Percentiles rank a stretch among this genome's conserved stretches.
These are phyloP conservation scores for Cephalopachus bancanus DNA, from an alignment of 2,797 vertebrate genomes.

Conservation along the genomic window DNA sequence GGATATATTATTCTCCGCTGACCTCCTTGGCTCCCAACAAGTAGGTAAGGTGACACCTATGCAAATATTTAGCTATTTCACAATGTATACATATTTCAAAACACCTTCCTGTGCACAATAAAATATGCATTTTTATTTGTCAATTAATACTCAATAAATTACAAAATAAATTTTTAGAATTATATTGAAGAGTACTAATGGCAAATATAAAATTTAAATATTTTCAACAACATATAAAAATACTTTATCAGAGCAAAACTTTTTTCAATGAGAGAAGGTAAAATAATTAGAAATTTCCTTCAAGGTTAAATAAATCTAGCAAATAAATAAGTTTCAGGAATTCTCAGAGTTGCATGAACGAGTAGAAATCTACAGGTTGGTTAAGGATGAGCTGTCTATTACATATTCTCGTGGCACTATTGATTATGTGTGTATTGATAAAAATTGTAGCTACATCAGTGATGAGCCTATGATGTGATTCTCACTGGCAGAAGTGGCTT, in stretches of 20 bases:
- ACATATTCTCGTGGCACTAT: conserved; percentile 74
- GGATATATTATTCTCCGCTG: no score
- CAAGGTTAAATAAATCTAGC: conserved; percentile 76
- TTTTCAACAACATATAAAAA: conserved; percentile 27
- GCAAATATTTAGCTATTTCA: neutral
- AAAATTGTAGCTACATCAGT: conserved; percentile 79
- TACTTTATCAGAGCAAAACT: conserved; percentile 28
- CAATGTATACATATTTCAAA: neutral
- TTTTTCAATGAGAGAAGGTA: conserved; percentile 56
- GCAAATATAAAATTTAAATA: neutral
- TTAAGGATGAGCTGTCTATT: neutral
- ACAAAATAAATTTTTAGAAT: neutral
- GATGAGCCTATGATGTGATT: conserved; percentile 75
- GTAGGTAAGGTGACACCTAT: neutral
- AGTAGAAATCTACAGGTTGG: conserved; percentile 33
- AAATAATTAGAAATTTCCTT: conserved; percentile 77
- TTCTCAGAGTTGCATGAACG: conserved; percentile 54
- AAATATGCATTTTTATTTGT: neutral
- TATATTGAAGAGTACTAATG: neutral
- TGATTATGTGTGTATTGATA: conserved; percentile 77
- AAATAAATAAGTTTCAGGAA: conserved; percentile 64
- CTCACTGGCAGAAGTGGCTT: conserved; percentile 75
- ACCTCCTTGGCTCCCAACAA: no score
- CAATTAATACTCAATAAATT: neutral
- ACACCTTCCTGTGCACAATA: neutral